Percentiles rank a stretch among this genome's conserved stretches.
Conservation (phyloP, 2,797 vertebrate species). For the Microcaecilia unicolor region DNA sequence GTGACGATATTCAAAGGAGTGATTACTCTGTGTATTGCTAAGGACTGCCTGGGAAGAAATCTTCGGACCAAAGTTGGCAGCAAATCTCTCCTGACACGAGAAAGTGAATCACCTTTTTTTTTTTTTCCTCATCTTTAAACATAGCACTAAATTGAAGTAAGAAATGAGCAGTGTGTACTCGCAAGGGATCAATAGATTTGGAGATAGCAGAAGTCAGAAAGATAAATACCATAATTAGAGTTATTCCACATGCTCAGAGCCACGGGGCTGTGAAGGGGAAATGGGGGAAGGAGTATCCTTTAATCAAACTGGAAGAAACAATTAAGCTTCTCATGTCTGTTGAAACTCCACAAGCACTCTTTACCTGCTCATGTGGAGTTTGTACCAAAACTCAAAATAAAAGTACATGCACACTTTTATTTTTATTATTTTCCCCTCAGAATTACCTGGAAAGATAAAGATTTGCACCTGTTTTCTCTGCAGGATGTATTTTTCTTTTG, state of each 20-base stretch:
- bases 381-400: too few species aligned
- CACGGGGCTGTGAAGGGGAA: not conserved
- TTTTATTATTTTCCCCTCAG: too few species aligned
- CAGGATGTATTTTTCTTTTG: too few species aligned
- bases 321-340: too few species aligned
- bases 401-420: too few species aligned
- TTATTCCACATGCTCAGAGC: not conserved
- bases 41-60: conserved; percentile 1
- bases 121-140: conserved; percentile 29
- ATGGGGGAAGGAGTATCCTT: not conserved
- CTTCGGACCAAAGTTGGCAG: conserved; percentile 15
- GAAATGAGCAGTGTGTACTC: conserved; percentile 22
- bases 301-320: too few species aligned
- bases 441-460: too few species aligned
- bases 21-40: conserved; percentile 19
- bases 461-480: too few species aligned
- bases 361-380: too few species aligned
- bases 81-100: conserved; percentile 33
- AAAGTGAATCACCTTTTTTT: conserved; percentile 29
- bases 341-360: too few species aligned
- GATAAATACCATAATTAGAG: not conserved
- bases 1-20: conserved; percentile 14
- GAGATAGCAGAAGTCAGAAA: conserved; percentile 13
- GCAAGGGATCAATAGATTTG: conserved; percentile 20
- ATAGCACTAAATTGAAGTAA: conserved; percentile 28